Conservation (phyloP, 2,113 vertebrate species). For the Felis chaus region DNA sequence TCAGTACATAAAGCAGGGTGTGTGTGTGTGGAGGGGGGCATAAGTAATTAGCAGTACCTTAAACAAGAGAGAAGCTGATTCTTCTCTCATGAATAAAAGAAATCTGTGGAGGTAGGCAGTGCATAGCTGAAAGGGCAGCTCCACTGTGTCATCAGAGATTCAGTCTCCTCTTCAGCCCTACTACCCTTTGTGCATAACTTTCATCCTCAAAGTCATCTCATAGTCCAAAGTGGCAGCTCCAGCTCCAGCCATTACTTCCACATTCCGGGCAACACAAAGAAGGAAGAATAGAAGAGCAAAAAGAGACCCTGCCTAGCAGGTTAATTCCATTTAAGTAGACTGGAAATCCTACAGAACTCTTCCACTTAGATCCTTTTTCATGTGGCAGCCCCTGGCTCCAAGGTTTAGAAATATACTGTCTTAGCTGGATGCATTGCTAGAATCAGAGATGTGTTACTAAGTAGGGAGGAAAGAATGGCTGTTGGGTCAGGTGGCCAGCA, state of each 20-base stretch:
- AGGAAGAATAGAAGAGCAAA: neutral
- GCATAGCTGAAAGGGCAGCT: neutral
- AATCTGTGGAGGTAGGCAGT: neutral
- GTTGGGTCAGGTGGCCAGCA: neutral
- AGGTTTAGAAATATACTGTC: neutral
- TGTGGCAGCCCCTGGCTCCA: neutral
- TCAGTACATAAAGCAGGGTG: neutral
- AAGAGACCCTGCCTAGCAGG: neutral
- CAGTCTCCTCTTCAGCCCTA: neutral
- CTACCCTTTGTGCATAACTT: neutral
- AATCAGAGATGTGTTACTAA: neutral
- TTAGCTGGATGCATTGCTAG: neutral
- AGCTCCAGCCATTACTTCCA: neutral
- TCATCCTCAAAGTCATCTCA: neutral
- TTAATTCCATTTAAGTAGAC: neutral
- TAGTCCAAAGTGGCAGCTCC: neutral
- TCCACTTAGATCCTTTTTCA: neutral
- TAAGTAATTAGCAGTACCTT: neutral
- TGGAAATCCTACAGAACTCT: neutral
- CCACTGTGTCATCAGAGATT: neutral
- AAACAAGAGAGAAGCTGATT: neutral
- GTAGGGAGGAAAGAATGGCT: neutral
- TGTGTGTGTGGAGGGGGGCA: neutral
- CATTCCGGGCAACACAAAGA: neutral
- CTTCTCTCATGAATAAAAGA: neutral